phyloP scores from a whole-genome alignment of 1,140 invertebrate genomes.

The Caenorhabditis brenneri region DNA sequence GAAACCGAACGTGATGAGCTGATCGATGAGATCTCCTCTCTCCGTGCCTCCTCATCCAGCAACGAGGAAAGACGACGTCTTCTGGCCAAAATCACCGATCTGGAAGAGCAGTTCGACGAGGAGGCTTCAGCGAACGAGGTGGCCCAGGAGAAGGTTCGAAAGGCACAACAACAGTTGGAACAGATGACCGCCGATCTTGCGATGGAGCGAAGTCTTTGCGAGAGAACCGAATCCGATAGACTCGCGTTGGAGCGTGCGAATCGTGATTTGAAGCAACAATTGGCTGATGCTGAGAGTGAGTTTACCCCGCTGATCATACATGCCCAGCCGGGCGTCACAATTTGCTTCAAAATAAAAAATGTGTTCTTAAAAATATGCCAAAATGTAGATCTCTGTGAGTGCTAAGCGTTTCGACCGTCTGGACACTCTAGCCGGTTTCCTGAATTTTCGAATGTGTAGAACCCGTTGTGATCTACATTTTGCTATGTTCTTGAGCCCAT shows the following conservation, averaged over 20 bases:
- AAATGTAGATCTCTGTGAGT: not conserved
- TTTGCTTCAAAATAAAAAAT: too few relatives aligned
- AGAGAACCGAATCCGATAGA: slow-evolving; percentile 42
- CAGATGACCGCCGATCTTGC: slow-evolving; percentile 44
- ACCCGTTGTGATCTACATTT: too few relatives aligned
- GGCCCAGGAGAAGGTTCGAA: slow-evolving; percentile 84
- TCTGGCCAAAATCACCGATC: slow-evolving; percentile 85
- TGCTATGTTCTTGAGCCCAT: too few relatives aligned
- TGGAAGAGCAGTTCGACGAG: slow-evolving; percentile 94
- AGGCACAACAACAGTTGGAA: slow-evolving; percentile 75
- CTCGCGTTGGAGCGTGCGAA: slow-evolving; percentile 32
- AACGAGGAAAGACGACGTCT: slow-evolving; percentile 92
- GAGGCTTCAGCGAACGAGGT: slow-evolving; percentile 89
- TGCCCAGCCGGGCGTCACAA: too few relatives aligned
- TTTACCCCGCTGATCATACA: not conserved
- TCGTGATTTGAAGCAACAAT: slow-evolving; percentile 37
- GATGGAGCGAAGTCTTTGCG: slow-evolving; percentile 27
- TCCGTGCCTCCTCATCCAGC: slow-evolving; percentile 73
- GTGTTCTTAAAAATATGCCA: too few relatives aligned
- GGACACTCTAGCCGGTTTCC: too few relatives aligned
- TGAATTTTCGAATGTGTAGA: too few relatives aligned
- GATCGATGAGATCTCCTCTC: slow-evolving; percentile 70
- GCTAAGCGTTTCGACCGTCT: too few relatives aligned
- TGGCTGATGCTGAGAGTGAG: not conserved
- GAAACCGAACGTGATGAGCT: slow-evolving; percentile 80